A percentile compares a stretch with the other conserved stretches of the same genome.
phyloP scores from a whole-genome alignment of 2,888 invertebrate species.

The Lasius platythorax region DNA sequence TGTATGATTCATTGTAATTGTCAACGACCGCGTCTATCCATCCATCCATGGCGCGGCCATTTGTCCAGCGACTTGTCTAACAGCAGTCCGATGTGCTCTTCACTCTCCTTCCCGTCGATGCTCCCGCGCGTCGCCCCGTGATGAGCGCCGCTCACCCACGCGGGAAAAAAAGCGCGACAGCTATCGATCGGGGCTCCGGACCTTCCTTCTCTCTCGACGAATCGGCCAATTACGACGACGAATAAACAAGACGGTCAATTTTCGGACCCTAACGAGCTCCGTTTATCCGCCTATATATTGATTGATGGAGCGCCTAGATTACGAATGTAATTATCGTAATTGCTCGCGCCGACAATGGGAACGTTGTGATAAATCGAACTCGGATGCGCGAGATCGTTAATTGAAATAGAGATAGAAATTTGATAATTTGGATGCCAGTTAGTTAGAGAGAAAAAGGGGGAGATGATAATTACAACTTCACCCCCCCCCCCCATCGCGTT shows the following conservation, averaged over 20 bases:
- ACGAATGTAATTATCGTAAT: conserved; percentile 51
- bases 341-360: conserved; percentile 37
- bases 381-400: conserved; percentile 23
- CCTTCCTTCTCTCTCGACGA: conserved; percentile 29
- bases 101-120: not conserved
- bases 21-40: conserved; percentile 76
- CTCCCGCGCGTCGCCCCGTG: conserved; percentile 59
- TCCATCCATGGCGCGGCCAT: conserved; percentile 63
- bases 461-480: conserved; percentile 7
- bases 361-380: conserved; percentile 32
- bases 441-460: not conserved
- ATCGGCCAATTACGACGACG: conserved; percentile 42
- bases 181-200: conserved; percentile 36
- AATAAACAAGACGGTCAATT: conserved; percentile 53
- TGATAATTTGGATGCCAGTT: not conserved
- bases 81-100: conserved; percentile 44
- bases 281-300: conserved; percentile 44
- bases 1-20: conserved; percentile 82
- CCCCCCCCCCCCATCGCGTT: not conserved
- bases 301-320: conserved; percentile 46
- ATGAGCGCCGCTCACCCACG: conserved; percentile 52
- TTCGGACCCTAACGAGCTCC: conserved; percentile 47
- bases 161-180: conserved; percentile 44
- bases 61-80: conserved; percentile 62
- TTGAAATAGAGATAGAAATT: conserved; percentile 25